Base-by-base conservation (phyloP, 1,140 invertebrate species). In the Hyposmocoma kahamanoa region DNA sequence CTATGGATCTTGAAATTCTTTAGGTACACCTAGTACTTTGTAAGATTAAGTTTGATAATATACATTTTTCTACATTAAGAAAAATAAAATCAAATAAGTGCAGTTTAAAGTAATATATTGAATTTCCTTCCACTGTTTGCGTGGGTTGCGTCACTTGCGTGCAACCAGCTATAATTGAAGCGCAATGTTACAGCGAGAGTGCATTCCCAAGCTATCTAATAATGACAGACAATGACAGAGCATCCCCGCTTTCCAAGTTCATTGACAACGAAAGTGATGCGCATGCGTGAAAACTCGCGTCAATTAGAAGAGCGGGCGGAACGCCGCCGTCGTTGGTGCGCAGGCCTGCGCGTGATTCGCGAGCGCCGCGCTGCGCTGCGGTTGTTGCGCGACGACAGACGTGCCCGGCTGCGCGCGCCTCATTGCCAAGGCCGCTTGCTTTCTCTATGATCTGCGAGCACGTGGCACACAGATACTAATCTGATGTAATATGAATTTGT, bases 211-310 rank as follows among this genome's bases (percentile, higher is more conserved):
- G 67, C 57, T 54, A 72, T 74, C 70, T 73, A 67, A 72, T 64
- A n/a, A n/a, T 32, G 13, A 47, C 28, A 24, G 74, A 84, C 80
- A 84, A 84, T 79, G 71, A 76, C 66, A 66, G 72, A 70, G 61
- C 72, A 76, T 78, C 74, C 69, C 70, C 76, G 78, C 81, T 84
- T 81, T 82, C 80, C 71, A 84, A 81, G 78, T 82, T 84, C 78
- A 84, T 72, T 82, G 78, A 74, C 78, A 84, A 82, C 67, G 81
- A 84, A 82, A 84, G 81, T 82, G 60, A 67, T 65, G 67, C 58
- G 66, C 60, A 64, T 71, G 75, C 70, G 77, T 81, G 80, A 79
- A 80, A 84, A 78, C 70, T 70, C 61, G 65, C 65, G 66, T 63
- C 68, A 67, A 68, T 68, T 67, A 66, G 47, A 62, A 58, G 52